Evolutionary conservation across 2,797 vertebrate genomes (phyloP).

Genomic region (Holocentrus rufus): DNA sequence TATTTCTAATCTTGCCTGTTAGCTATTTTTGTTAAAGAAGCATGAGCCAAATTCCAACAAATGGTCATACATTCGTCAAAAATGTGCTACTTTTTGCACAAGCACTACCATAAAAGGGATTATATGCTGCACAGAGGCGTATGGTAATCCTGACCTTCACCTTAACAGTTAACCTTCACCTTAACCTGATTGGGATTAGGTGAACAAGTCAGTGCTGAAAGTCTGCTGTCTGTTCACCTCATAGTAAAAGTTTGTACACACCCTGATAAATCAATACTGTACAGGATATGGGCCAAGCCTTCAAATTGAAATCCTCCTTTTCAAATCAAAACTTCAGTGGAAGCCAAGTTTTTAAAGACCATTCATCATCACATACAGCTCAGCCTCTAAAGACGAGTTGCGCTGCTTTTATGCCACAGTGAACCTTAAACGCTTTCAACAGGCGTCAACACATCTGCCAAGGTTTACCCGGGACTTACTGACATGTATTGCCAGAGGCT

Average conservation of each 20-base stretch:
- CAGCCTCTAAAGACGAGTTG: background rate
- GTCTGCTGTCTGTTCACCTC: background rate
- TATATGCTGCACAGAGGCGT: background rate
- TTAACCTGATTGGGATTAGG: too few relatives aligned
- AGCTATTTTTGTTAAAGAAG: background rate
- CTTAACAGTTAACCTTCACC: too few relatives aligned
- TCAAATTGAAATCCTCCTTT: background rate
- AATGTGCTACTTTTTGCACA: background rate
- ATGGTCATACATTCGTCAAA: background rate
- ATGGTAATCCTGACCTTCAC: background rate
- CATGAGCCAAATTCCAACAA: background rate
- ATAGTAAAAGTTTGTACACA: slow-evolving; percentile 38
- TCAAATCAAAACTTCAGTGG: background rate
- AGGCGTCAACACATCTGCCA: background rate
- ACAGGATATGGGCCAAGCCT: slow-evolving; percentile 19
- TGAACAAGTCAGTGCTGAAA: background rate
- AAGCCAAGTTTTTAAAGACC: slow-evolving; percentile 26
- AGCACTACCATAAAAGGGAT: background rate
- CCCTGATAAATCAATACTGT: slow-evolving; percentile 30
- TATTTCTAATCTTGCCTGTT: background rate
- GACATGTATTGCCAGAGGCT: background rate
- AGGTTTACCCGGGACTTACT: background rate
- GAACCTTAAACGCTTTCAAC: background rate
- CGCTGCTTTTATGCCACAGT: slow-evolving; percentile 7
- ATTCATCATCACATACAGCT: slow-evolving; percentile 2